Evolutionary conservation across 2,888 invertebrate species (phyloP), one percentile per base, ranked within the genome.

Genomic region (Cacoxenus indagator): DNA sequence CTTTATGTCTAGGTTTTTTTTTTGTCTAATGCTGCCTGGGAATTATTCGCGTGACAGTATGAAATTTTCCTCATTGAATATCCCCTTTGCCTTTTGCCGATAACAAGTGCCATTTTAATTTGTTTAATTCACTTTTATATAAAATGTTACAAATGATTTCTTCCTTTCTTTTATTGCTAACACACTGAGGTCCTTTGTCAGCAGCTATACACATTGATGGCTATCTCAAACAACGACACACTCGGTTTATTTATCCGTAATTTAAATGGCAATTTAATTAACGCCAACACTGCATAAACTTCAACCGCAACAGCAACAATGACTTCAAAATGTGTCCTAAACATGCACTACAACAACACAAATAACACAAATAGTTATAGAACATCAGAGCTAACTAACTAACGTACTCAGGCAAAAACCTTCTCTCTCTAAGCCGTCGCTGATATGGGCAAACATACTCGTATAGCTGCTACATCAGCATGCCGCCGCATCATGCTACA

Each of bases 241-340:
- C 22, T 27, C 27, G 55, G 11, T 55, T 26, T 55, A 27, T 55
- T 55, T 55, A 55, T 55, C 55, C 24, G 24, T 55, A 24, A 55
- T 77, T 73, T 77, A 76, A 70, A 68, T 78, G 70, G 78, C 78
- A 77, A 77, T 78, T 78, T 73, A 72, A 72, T 70, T 73, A 81
- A 77, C 73, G 67, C 68, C 67, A 67, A 55, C 26, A 26, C 24
- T 55, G 55, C 55, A 55, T 55, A 55, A 55, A 55, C 55, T 55
- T 22, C 26, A 74, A 69, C 67, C 64, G 27, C 57, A 24, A 24
- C 27, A 64, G 46, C 43, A 37, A 67, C 70, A 68, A 71, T 71
- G 65, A 69, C 73, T 77, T 70, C 55, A 61, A 71, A 77, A 76
- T 71, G 74, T 75, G 68, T 70, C 72, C 67, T 67, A 54, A 75